Base-by-base conservation (phyloP, 30 jellyfish, hydroid and myxozoan species). In the Hydractinia symbiolongicarpus region DNA sequence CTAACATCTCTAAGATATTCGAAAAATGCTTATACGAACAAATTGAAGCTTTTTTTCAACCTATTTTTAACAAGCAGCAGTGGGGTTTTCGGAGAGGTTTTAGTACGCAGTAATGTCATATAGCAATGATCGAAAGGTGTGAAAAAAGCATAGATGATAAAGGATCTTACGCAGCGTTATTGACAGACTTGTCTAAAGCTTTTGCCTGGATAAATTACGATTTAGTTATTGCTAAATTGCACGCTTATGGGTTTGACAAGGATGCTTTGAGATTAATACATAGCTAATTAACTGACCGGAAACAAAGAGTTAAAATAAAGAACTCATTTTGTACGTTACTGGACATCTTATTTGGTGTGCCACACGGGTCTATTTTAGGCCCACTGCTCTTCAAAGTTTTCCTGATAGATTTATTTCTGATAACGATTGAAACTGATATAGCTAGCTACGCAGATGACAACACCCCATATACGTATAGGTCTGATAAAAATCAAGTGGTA, bases 261-360 rank as follows among this genome's bases (percentile, higher is more conserved):
- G 83, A 71, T 20, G 89, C 89, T 51, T 73, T 79, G 53, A 44
- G 69, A 30, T 77, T 68, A 17, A 56, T 79, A 44, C 10, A 79
- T 76, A 79, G 89, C 82, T 79, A 79, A 73, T 71, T 86, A 78
- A 83, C 58, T 50, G 72, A 68, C 53, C 66, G 88, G 78, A 66
- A 67, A 30, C 86, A 85, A 58, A 78, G 85, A 79, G 94, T 85
- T 50, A 78, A 78, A 66, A 60, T 86, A 50, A 75, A 84, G 53
- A 70, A 78, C 21, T 75, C 87, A 13, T 73, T 83, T 64, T 72
- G 86, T 73, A 30, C 74, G 8, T 64, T 44, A 51, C 74, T 64
- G 8, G 74, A 64, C 8, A 51, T 64, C 74, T 0, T 13, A n/a
- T 7, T 6, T 13, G 74, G 74, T 44, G 17, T 64, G 52, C 74